Evolutionary conservation across 2,888 invertebrate genomes (phyloP).

Genomic region (Herminia tarsipennalis): DNA sequence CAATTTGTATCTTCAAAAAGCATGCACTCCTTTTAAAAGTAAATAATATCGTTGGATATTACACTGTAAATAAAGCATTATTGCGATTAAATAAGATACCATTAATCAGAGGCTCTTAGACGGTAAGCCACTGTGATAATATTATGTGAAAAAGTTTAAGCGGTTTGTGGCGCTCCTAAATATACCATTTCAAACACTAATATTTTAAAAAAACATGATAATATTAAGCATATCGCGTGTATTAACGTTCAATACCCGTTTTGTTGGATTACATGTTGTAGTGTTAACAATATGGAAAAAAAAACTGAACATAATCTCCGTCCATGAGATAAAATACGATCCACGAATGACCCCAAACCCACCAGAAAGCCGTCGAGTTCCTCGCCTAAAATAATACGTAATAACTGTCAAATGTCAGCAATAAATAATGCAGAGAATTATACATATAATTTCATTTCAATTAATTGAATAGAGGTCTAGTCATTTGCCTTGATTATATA

Average conservation of each 20-base stretch:
- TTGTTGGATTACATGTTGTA: conserved; percentile 16
- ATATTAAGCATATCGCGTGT: conserved; percentile 36
- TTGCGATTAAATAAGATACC: conserved; percentile 12
- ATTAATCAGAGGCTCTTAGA: conserved; percentile 30
- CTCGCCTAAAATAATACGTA: conserved; percentile 24
- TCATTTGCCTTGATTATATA: conserved; percentile 46
- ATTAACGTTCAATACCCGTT: conserved; percentile 12
- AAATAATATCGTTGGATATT: too few relatives aligned
- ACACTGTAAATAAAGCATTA: conserved; percentile 20
- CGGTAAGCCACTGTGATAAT: conserved; percentile 41
- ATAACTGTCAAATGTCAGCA: conserved; percentile 3
- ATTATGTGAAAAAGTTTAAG: too few relatives aligned
- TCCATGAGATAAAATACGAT: conserved; percentile 66
- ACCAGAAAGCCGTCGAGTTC: conserved; percentile 25
- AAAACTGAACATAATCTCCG: conserved; percentile 62
- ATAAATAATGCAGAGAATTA: conserved; percentile 3
- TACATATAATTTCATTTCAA: background rate
- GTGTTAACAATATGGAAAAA: conserved; percentile 29
- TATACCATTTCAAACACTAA: conserved; percentile 28
- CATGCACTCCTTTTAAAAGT: too few relatives aligned
- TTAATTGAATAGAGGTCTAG: conserved; percentile 29
- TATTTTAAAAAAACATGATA: conserved; percentile 29
- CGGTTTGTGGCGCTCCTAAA: background rate
- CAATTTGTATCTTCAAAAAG: too few relatives aligned
- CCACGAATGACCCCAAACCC: conserved; percentile 26